phyloP scores from a whole-genome alignment of 2,113 vertebrate genomes.

The Eurystomus gularis region DNA sequence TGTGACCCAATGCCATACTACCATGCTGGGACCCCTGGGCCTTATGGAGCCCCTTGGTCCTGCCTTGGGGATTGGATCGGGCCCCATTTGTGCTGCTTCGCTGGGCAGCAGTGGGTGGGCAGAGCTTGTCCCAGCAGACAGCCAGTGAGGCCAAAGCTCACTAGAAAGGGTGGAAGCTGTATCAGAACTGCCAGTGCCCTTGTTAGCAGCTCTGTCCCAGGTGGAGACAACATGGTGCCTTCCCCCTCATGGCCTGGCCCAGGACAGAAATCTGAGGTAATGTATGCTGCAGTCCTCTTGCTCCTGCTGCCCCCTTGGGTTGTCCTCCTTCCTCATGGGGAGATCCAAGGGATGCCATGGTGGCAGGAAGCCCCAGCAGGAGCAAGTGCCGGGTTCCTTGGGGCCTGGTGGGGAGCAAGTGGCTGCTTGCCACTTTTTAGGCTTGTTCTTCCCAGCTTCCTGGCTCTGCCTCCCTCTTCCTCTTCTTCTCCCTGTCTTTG shows the following conservation, averaged over 20 bases:
- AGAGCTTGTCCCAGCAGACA: not conserved
- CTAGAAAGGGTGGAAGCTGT: accelerated
- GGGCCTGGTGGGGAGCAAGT: not conserved
- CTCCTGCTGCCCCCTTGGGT: not conserved
- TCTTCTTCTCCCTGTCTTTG: not conserved
- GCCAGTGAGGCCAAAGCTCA: accelerated
- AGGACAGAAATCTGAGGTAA: not conserved
- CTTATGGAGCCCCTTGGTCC: not conserved
- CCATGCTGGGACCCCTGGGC: accelerated
- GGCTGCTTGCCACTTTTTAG: not conserved
- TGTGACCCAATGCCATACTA: accelerated
- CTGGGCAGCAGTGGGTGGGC: accelerated
- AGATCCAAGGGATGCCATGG: too few species aligned
- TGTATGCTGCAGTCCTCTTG: accelerated
- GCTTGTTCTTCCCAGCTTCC: not conserved
- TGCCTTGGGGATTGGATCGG: accelerated
- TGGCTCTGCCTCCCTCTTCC: not conserved
- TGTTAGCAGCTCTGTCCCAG: not conserved
- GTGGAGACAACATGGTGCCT: not conserved
- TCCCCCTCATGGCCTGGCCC: not conserved
- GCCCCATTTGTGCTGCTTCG: accelerated
- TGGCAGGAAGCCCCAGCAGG: not conserved
- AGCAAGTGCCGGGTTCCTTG: not conserved
- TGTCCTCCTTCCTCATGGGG: accelerated
- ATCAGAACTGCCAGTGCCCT: accelerated